Evolutionary conservation across 2,113 vertebrate species (phyloP).

Genomic region (Rhadina sibilatrix): DNA sequence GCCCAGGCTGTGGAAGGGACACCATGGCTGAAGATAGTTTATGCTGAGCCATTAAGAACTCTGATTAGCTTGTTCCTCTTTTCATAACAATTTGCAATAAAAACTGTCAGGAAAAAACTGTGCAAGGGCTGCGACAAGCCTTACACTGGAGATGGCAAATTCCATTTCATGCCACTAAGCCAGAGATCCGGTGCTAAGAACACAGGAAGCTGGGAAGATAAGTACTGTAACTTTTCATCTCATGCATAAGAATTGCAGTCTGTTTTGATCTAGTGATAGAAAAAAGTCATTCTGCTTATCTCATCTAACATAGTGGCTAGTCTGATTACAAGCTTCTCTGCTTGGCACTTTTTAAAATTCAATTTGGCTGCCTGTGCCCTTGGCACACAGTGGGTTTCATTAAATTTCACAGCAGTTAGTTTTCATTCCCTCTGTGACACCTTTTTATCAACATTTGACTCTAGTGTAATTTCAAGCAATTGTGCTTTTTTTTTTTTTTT

Average conservation of each 20-base stretch:
- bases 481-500: constrained; percentile 14
- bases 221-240: constrained; percentile 61
- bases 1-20: neutral
- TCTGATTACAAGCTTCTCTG: constrained; percentile 66
- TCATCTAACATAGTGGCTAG: constrained; percentile 63
- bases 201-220: constrained; percentile 42
- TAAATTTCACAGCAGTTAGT: constrained; percentile 73
- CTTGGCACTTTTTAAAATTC: constrained; percentile 72
- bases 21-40: neutral
- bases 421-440: constrained; percentile 63
- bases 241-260: constrained; percentile 64
- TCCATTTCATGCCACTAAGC: constrained; percentile 43
- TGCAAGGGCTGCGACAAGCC: neutral
- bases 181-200: constrained; percentile 36
- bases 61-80: neutral
- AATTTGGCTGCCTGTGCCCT: constrained; percentile 69
- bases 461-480: constrained; percentile 64
- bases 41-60: neutral
- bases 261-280: constrained; percentile 64
- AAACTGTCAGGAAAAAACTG: neutral
- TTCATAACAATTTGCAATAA: neutral
- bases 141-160: neutral
- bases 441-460: constrained; percentile 69
- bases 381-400: constrained; percentile 72
- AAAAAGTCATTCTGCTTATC: constrained; percentile 65